These are phyloP conservation scores for Drosophila crucigera DNA, from an alignment of 2,888 invertebrate genomes.

Conservation along the genomic window DNA sequence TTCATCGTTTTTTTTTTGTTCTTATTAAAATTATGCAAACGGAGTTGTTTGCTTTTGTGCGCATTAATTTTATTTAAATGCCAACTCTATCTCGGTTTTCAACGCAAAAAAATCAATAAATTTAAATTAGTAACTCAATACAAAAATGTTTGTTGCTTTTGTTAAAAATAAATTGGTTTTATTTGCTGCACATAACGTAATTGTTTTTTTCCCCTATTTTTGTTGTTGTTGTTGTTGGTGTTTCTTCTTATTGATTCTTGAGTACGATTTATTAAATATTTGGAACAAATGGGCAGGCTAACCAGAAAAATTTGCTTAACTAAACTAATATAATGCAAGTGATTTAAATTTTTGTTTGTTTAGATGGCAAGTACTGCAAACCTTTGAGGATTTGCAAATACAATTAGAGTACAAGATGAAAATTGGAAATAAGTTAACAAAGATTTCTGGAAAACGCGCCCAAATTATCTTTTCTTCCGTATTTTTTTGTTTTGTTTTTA, in stretches of 20 bases:
- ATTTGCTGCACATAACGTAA: slow-evolving; percentile 46
- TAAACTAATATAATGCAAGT: not conserved
- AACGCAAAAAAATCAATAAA: slow-evolving; percentile 35
- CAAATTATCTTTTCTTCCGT: slow-evolving; percentile 46
- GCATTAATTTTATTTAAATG: slow-evolving; percentile 69
- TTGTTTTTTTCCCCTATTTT: not conserved
- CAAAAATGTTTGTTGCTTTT: slow-evolving; percentile 39
- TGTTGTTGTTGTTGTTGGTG: slow-evolving; percentile 17
- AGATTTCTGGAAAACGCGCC: slow-evolving; percentile 45
- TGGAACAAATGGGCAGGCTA: slow-evolving; percentile 28
- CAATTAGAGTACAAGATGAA: slow-evolving; percentile 13
- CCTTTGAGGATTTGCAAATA: slow-evolving; percentile 12
- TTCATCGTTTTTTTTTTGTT: slow-evolving; percentile 15
- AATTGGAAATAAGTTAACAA: slow-evolving; percentile 28
- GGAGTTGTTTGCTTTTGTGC: slow-evolving; percentile 62
- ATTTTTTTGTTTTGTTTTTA: slow-evolving; percentile 53
- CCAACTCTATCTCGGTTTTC: slow-evolving; percentile 43
- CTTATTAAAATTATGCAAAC: slow-evolving; percentile 32
- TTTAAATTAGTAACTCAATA: slow-evolving; percentile 31
- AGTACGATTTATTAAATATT: slow-evolving; percentile 28
- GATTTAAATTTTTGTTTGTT: slow-evolving; percentile 5
- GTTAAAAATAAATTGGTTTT: slow-evolving; percentile 58
- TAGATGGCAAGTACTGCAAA: slow-evolving; percentile 22
- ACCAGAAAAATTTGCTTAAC: slow-evolving; percentile 31
- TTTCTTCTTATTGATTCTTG: slow-evolving; percentile 26